Evolutionary conservation across 2,113 vertebrate species (phyloP), one percentile per base, ranked within the genome.

Genomic region (Pungitius pungitius): DNA sequence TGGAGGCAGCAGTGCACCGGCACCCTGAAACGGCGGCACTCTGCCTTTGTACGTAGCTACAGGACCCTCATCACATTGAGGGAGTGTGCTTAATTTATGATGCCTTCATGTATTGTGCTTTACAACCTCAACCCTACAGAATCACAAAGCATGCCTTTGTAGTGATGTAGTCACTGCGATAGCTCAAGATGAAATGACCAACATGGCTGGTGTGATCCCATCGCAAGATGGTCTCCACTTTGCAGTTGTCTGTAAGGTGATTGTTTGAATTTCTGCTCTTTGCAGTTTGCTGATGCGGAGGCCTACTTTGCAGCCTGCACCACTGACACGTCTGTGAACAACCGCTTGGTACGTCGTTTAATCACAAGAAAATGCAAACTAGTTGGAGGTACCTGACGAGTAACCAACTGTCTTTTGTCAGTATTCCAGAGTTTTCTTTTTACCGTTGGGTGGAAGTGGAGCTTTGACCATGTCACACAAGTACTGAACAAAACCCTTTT

Each of bases 1-100:
- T 99, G 97, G 97, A 95, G 97, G 87, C 96, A 97, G 30, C 96
- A 97, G 77, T 99, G 97, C 78, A 95, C 94, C 0, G 94, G 94
- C 77, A 89, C 94, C 9, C 91, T 96, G 87, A 95, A 94, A 64
- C 94, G 94, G 75, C 92, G 92, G 37, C 95, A 91, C 84, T 89
- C 94, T 68, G 91, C 94, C 8, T 95, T 96, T 87, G 97, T 99
- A 90, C 96, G 96, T 95, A 79, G 39, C 69, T 57, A 35, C 17
- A 17, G 64, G 49, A 64, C 37, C 9, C 15, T 26, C 30, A 42
- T 57, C 33, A 42, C 72, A 62, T 0, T 30, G 54, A 58, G 75
- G 74, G 42, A 22, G 14, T 33, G 9, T 52, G 39, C n/a, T 63
- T 20, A 12, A 22, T 26, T 30, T 2, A 3, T 30, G 30, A 30